phyloP scores from a whole-genome alignment of 2,113 vertebrate genomes.

The Marmota monax region DNA sequence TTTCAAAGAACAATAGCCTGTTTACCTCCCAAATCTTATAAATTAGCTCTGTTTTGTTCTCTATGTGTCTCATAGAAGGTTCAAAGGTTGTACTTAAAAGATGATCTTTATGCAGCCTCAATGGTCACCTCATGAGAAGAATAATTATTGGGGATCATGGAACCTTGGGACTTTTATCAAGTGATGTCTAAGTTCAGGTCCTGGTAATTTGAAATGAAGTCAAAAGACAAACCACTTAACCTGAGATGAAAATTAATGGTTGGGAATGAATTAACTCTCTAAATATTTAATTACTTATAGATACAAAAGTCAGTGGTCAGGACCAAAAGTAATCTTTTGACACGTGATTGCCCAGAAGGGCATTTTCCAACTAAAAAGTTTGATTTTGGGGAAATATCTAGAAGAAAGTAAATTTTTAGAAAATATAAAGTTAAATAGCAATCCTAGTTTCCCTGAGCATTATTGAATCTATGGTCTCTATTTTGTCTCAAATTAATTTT shows the following conservation, averaged over 20 bases:
- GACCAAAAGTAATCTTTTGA: slow-evolving; percentile 52
- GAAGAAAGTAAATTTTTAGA: background rate
- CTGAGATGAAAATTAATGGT: slow-evolving; percentile 85
- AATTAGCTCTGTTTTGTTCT: background rate
- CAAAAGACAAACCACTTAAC: slow-evolving; percentile 84
- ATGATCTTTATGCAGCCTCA: background rate
- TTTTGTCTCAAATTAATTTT: background rate
- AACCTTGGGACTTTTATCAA: slow-evolving; percentile 76
- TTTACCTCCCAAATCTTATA: background rate
- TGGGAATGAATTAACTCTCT: slow-evolving; percentile 81
- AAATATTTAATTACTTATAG: slow-evolving; percentile 85
- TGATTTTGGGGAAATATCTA: slow-evolving; percentile 53
- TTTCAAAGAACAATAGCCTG: background rate
- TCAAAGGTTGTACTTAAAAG: slow-evolving; percentile 27
- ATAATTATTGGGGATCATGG: slow-evolving; percentile 1
- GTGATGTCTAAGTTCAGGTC: slow-evolving; percentile 77
- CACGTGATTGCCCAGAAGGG: background rate
- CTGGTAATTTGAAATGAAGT: slow-evolving; percentile 78
- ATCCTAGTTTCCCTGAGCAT: background rate
- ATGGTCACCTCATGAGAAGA: slow-evolving; percentile 42
- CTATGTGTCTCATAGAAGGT: background rate
- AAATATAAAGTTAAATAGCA: background rate
- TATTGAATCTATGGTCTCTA: background rate
- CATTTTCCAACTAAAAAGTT: slow-evolving; percentile 43
- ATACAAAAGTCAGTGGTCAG: slow-evolving; percentile 71